Conservation (phyloP, 1,140 invertebrate species). For the Dolichoris vasculosae region DNA sequence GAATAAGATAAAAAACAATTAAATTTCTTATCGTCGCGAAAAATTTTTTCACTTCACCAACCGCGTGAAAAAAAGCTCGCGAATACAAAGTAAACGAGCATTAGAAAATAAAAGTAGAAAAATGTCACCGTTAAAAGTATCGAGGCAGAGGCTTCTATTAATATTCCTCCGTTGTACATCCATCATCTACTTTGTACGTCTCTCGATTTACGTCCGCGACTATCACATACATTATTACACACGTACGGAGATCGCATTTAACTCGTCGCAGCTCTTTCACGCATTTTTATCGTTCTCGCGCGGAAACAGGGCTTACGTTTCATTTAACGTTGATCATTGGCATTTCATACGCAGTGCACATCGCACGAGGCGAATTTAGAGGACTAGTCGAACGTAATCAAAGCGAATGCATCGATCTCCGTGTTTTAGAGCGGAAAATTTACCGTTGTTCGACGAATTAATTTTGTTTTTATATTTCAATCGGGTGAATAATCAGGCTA, state of each 20-base stretch:
- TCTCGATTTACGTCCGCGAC: neutral
- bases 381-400: neutral
- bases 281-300: neutral
- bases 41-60: neutral
- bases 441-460: neutral
- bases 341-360: neutral
- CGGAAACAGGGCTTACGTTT: too few species aligned
- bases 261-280: neutral
- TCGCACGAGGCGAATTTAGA: neutral
- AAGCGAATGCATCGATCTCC: neutral
- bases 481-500: too few species aligned
- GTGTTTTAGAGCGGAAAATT: neutral
- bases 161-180: neutral
- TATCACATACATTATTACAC: neutral
- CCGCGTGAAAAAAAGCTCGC: neutral
- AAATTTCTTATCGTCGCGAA: neutral
- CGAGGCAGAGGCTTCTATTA: neutral
- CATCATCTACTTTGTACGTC: neutral
- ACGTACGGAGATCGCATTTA: neutral
- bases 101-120: neutral
- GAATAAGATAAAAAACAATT: too few species aligned
- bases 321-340: neutral
- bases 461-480: neutral
- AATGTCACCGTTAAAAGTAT: neutral
- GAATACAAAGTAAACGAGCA: neutral